Base-by-base conservation (phyloP, 2,113 vertebrate species). In the Onychorhynchus coronatus region DNA sequence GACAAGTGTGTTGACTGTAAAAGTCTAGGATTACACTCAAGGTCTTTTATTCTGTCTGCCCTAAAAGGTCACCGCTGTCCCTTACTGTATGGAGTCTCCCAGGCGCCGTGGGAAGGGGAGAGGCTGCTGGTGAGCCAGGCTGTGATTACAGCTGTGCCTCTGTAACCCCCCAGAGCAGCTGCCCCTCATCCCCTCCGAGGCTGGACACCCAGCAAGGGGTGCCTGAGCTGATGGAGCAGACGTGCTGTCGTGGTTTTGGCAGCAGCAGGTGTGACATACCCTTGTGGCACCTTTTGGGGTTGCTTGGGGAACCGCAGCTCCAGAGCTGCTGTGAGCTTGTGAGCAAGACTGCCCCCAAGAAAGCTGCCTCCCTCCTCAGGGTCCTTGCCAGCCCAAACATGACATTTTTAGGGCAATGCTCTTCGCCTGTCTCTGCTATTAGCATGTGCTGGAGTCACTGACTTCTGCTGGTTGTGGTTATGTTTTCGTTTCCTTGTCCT, bases 381-480 rank as follows among this genome's bases (percentile, higher is more conserved):
- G 12, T 33, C 35, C 65, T 46, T 22, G 14, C 39, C 70, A 85
- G 28, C 49, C 49, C 35, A 27, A 37, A 44, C 16, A 2, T 11
- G 58, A 49, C 16, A 15, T 14, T 76, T 90, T 78, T 37, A n/a
- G 53, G 68, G 52, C n/a, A 42, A 0, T 28, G 8, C 4, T 41
- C 1, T 28, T 74, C 66, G 18, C 31, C 14, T 59, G 25, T 30
- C n/a, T 85, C 44, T 63, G 65, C 73, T 14, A 8, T 30, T 70
- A n/a, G 2, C 6, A 1, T 33, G 24, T 52, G 37, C n/a, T 86
- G 0, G 4, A 53, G 35, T 33, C 0, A 0, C 46, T 33, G 55
- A 15, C 41, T 80, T 77, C 44, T 66, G 65, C n/a, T 35, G 65
- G 14, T 5, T 86, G 79, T 1, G 1, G 14, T 42, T 74, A 65